These are phyloP conservation scores for Rhogogaster chlorosoma DNA, from an alignment of 2,888 invertebrate genomes.

Conservation along the genomic window DNA sequence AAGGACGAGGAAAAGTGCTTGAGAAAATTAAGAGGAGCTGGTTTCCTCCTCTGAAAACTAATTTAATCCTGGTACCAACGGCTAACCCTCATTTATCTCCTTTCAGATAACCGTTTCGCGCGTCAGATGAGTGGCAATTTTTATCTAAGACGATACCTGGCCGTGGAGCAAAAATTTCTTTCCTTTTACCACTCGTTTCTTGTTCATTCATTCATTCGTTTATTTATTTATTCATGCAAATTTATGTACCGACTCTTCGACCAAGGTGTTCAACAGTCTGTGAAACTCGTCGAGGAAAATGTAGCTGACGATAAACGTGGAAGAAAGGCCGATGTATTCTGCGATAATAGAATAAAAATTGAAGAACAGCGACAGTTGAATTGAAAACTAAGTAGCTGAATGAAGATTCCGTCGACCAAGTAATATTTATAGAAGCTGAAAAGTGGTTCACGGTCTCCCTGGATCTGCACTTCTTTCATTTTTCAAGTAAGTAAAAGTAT, in stretches of 20 bases:
- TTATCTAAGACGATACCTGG: not conserved
- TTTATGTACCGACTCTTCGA: not conserved
- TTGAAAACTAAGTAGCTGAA: not conserved
- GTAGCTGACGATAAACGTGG: not conserved
- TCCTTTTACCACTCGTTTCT: not conserved
- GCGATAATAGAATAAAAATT: not conserved
- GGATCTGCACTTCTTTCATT: not conserved
- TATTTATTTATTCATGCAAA: not conserved
- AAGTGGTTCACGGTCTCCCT: not conserved
- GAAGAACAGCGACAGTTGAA: not conserved
- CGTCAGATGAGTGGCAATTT: not conserved
- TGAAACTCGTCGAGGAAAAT: not conserved
- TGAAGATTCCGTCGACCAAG: not conserved
- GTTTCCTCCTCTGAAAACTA: not conserved
- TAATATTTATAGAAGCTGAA: no score
- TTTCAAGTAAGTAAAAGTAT: not conserved
- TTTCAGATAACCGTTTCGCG: not conserved
- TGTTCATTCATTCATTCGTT: not conserved
- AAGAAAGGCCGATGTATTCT: not conserved
- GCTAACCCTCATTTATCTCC: not conserved
- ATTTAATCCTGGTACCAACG: not conserved
- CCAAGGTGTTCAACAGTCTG: not conserved
- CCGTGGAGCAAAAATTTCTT: not conserved
- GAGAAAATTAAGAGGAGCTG: not conserved
- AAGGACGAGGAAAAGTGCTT: not conserved